Base-by-base conservation (phyloP, 2,113 vertebrate genomes). In the Cynocephalus volans region DNA sequence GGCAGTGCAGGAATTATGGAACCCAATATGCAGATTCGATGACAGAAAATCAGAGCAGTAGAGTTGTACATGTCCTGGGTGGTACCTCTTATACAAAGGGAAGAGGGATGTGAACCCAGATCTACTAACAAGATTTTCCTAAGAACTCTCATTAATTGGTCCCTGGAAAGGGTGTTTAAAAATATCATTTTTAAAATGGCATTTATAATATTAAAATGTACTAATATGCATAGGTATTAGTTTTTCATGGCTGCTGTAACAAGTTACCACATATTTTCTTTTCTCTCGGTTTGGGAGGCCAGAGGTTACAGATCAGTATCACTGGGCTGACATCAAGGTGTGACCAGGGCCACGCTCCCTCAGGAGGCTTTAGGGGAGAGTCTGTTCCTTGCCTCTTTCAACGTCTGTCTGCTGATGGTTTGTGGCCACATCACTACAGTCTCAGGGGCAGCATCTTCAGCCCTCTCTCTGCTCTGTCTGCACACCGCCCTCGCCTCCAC, bases 401-500 rank as follows among this genome's bases (percentile, higher is more conserved):
- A 41, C 12, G n/a, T 58, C 21, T 26, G 14, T 2, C 0, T 23
- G 31, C 36, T 65, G 26, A 18, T 2, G 14, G 72, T 41, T 69
- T 50, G 56, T 15, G 87, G 28, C 50, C 75, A 31, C 26, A 28
- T n/a, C 31, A 23, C 28, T 45, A 6, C 12, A 15, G 8, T 41
- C 45, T 45, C 4, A 17, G 56, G 60, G 23, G 8, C 17, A 48
- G 45, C 45, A 1, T 10, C 15, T 28, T 50, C 50, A 23, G 1
- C 17, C 10, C 7, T 54, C 56, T 58, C 17, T 60, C 52, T 64
- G 24, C 24, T 45, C 12, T 45, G 31, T 54, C 21, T 45, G 45
- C 31, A 33, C 8, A 0, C 3, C 6, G 10, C 3, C 52, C 17
- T 73, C n/a, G 24, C 12, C 8, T 41, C 23, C 36, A 4, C 13